Percentiles rank a stretch among this genome's conserved stretches.
Conservation (phyloP, 2,888 invertebrate genomes). For the Dynastes grantii region DNA sequence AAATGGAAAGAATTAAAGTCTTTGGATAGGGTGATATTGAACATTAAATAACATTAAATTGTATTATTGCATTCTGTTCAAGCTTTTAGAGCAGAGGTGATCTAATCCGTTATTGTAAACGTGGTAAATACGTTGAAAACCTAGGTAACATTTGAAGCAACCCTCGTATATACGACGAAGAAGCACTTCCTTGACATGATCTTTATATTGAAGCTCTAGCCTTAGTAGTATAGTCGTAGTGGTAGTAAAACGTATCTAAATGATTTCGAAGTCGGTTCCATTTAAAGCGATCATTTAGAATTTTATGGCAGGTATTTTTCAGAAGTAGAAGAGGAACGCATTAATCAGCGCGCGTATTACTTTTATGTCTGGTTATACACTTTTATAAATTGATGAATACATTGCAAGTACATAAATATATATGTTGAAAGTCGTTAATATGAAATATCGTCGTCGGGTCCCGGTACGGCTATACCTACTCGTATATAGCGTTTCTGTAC, state of each 20-base stretch:
- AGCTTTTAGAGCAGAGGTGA: no score
- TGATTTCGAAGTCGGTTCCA: conserved; percentile 5
- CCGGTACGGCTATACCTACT: neutral
- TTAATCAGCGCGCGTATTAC: conserved; percentile 33
- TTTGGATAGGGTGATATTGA: no score
- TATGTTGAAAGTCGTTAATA: conserved; percentile 47
- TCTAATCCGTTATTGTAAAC: no score
- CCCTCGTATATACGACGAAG: no score
- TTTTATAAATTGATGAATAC: conserved; percentile 44
- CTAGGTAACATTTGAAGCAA: neutral
- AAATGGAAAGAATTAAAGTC: no score
- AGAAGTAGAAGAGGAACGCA: conserved; percentile 20
- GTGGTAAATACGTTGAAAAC: no score
- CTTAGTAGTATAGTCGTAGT: neutral
- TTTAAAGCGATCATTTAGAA: conserved; percentile 29
- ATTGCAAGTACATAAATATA: conserved; percentile 48
- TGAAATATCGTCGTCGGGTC: conserved; percentile 39
- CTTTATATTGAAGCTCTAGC: neutral
- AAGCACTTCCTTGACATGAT: no score
- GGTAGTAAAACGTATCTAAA: conserved; percentile 12
- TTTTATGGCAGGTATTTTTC: conserved; percentile 19
- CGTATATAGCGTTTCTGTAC: conserved; percentile 22
- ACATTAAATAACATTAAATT: no score
- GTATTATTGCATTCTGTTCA: no score
- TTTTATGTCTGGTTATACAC: conserved; percentile 27